Evolutionary conservation across 1,140 invertebrate species (phyloP), one percentile per base, ranked within the genome.

Genomic region (Myzus persicae): DNA sequence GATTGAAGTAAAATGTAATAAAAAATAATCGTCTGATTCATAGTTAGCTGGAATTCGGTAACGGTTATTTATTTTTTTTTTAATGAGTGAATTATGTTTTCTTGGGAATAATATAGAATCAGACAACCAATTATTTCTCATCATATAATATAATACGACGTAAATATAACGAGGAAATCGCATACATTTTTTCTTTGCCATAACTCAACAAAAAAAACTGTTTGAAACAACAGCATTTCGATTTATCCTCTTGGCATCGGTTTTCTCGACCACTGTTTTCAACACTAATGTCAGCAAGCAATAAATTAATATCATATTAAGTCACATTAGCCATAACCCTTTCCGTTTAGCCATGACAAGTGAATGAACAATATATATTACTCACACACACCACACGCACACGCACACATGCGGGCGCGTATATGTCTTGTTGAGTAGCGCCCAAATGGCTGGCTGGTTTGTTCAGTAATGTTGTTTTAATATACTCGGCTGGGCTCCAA

Each of bases 361-460:
- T 42, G 38, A 67, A 90, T 90, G 54, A 90, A 90, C 89, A 59
- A 76, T 76, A 46, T 87, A 87, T 46, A 87, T 48, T 87, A 46
- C 20, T 36, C 82, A 84, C 20, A 84, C 36, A 84, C 81, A 40
- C 38, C 44, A 14, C 46, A 1, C 14, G 0, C 20, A 54, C 59
- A 67, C 31, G 9, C 38, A 42, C 24, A 84, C 40, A 84, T 38
- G 24, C 38, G 38, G 7, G 8, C 84, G 11, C 40, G 42, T 44
- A 22, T 87, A 81, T 91, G 44, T 44, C 90, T 91, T 44, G 59
- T 67, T 76, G 26, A 91, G 38, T 67, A 91, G 90, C 90, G 90
- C 90, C 90, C 90, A 91, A 91, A 91, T 91, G 90, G 90, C 90
- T 91, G 59, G 90, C 59, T 91, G 59, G 90, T 91, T 91, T 26